phyloP scores from a whole-genome alignment of 2,797 vertebrate genomes.

The Anguilla pacifica region DNA sequence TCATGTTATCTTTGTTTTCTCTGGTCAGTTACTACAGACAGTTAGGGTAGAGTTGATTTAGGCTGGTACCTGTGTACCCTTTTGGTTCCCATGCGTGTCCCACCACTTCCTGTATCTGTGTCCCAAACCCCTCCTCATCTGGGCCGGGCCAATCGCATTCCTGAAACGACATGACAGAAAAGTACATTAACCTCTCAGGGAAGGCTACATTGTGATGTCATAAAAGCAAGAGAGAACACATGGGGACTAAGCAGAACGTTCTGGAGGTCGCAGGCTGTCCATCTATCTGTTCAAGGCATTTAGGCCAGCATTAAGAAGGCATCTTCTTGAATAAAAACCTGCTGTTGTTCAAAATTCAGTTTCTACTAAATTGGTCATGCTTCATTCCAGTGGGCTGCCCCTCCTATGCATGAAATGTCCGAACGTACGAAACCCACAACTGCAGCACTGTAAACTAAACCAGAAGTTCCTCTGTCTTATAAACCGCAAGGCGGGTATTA shows the following conservation, averaged over 20 bases:
- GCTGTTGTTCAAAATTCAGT: neutral
- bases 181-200: neutral
- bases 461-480: neutral
- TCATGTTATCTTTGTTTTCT: neutral
- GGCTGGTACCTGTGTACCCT: conserved; percentile 23
- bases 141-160: conserved; percentile 4
- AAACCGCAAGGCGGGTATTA: neutral
- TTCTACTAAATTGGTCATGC: neutral
- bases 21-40: neutral
- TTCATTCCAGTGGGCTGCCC: neutral
- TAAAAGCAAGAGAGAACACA: neutral
- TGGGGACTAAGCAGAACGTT: neutral
- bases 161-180: conserved; percentile 15
- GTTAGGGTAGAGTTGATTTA: neutral
- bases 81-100: neutral
- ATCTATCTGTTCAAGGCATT: neutral
- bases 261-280: neutral
- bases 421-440: neutral
- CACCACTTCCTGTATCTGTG: neutral
- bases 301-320: neutral
- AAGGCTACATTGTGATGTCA: neutral
- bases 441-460: neutral
- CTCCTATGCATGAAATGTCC: neutral
- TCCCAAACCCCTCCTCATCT: conserved; percentile 11
- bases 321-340: neutral